Base-by-base conservation (phyloP, 35 echinoderm and acorn worm genomes). In the Apostichopus parvimensis region DNA sequence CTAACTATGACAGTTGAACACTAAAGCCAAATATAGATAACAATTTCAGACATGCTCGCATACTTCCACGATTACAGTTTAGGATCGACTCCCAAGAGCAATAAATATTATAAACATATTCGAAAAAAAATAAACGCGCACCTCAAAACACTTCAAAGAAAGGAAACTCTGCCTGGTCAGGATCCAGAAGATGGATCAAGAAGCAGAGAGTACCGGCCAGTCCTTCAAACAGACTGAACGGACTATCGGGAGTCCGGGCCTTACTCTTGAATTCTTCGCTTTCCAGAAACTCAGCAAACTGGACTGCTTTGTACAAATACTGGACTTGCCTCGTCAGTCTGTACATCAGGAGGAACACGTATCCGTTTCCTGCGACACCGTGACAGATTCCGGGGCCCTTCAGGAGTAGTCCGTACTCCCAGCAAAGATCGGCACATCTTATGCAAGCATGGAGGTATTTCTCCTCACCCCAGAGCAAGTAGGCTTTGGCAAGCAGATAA, bases 331-430 rank as follows among this genome's bases (percentile, higher is more conserved):
- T 56, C 17, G 97, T 99, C 13, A 99, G 93, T 4, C 97, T 78
- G 60, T 96, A 94, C 15, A 95, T 60, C 8, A 96, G 93, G 6
- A 99, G 92, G 92, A 96, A 96, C 56, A 99, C 97, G 79, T 99
- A 99, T 0, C 97, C 97, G 77, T 77, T 99, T 15, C 97, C 97
- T 7, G 95, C 95, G 28, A 99, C 83, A 3, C 97, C 97, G 66
- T 99, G 97, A 34, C 97, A 99, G 77, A 99, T 96, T 0, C 97
- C 97, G 1, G 97, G 95, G 5, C 97, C 95, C 87, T 99, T 99
- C 34, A 91, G 59, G 1, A 99, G 87, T 1, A 99, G 93, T 57
- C 97, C 97, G 22, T 93, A 91, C 53, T 88, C 85, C 97, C 97
- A 99, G 53, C 90, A 93, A 13, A 96, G 45, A 18, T 99, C 93